These are phyloP conservation scores for Venturia canescens DNA, from an alignment of 1,140 invertebrate species.

Conservation along the genomic window DNA sequence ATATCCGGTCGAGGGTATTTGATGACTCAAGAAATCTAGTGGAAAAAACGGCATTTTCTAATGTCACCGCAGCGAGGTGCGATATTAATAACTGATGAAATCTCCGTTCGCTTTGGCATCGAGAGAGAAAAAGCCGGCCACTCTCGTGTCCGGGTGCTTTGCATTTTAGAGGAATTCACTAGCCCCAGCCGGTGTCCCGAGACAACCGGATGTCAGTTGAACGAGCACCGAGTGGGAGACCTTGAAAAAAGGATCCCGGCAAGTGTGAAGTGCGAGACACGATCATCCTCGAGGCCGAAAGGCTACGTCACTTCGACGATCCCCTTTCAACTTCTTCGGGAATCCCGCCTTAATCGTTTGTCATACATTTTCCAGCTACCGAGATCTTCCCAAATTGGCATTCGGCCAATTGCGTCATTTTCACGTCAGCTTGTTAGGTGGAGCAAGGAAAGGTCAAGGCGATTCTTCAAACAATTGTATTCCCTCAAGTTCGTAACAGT, in stretches of 20 bases:
- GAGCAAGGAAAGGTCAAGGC: too few species aligned
- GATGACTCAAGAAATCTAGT: too few species aligned
- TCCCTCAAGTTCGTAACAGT: too few species aligned
- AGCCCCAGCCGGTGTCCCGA: neutral
- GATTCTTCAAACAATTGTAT: too few species aligned
- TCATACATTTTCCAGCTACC: neutral
- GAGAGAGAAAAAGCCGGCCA: neutral
- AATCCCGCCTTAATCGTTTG: neutral
- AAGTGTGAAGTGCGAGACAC: neutral
- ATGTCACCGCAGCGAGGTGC: too few species aligned
- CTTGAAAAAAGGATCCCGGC: neutral
- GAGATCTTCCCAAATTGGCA: neutral
- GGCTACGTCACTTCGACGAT: conserved; percentile 6
- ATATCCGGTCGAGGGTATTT: too few species aligned
- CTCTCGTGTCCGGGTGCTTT: neutral
- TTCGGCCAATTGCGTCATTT: neutral
- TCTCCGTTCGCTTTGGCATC: neutral
- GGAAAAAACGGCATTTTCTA: too few species aligned
- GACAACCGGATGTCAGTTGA: neutral
- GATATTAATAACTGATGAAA: too few species aligned
- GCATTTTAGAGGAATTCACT: neutral
- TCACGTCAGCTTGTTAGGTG: too few species aligned
- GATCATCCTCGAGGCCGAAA: neutral
- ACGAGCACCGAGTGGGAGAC: neutral
- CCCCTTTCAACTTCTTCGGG: neutral